Evolutionary conservation across 1,140 invertebrate genomes (phyloP), one percentile per base, ranked within the genome.

Genomic region (Ceratitis capitata): DNA sequence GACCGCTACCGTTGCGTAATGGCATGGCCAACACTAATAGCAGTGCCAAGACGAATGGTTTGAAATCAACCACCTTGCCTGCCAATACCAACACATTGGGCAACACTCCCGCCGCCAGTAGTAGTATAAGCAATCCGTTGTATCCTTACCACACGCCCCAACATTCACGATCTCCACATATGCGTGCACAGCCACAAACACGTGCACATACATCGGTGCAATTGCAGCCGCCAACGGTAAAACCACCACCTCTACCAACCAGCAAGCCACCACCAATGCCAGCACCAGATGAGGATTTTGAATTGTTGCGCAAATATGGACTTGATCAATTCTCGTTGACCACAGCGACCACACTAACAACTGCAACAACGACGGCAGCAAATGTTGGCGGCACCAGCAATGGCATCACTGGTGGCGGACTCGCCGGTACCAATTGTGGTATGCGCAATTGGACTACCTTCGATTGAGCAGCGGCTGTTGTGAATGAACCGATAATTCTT

Each of bases 81-180:
- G 87, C 89, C 88, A 89, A 91, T 88, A 86, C 93, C 91, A 9
- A 84, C 10, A 19, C 78, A 9, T 23, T 83, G 12, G 82, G 61
- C 53, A 23, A 42, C 35, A 45, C 69, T 47, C 23, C 69, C 42
- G 69, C 85, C 26, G 23, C 47, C 32, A 53, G 29, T 19, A 90
- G 29, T 19, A 90, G 87, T 58, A 85, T 94, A n/a, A 93, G 92
- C 85, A 95, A 94, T 88, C 94, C 94, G 0, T 87, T 94, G 3
- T 95, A 94, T 87, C 93, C 94, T 0, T 94, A 94, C 86, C 94
- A 94, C 87, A 90, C 92, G 42, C 93, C 93, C 14, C 88, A 92
- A 84, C 90, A 92, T 69, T 45, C 84, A 83, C 7, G 35, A 78
- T 42, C 84, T 35, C 32, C 74, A 61, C 42, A 23, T 45, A 82